Percentiles rank a stretch among this genome's conserved stretches.
Evolutionary conservation across 2,113 vertebrate genomes (phyloP).

Genomic region (Prolemur simus): DNA sequence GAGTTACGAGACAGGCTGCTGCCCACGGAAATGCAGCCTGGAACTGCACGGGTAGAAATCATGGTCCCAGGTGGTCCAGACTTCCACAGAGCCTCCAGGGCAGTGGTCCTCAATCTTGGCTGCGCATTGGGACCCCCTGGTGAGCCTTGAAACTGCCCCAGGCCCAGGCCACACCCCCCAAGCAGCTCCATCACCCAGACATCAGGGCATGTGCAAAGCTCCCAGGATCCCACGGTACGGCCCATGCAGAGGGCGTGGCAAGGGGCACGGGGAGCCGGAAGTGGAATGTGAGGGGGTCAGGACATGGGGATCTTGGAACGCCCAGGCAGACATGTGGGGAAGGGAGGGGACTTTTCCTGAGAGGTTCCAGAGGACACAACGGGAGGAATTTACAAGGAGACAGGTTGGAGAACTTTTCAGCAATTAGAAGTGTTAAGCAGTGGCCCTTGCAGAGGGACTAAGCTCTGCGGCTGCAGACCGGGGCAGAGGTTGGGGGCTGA

Average conservation of each 20-base stretch:
- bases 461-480: neutral
- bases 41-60: neutral
- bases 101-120: neutral
- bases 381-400: neutral
- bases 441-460: neutral
- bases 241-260: neutral
- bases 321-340: neutral
- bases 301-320: neutral
- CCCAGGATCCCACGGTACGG: neutral
- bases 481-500: neutral
- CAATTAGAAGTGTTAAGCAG: neutral
- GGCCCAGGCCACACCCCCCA: neutral
- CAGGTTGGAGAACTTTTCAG: no score
- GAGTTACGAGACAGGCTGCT: neutral
- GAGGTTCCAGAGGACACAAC: neutral
- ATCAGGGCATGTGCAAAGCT: rapidly evolving
- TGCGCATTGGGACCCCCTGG: neutral
- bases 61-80: neutral
- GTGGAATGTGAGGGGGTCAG: neutral
- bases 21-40: neutral
- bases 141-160: neutral
- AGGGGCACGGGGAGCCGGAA: neutral
- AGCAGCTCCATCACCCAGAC: neutral
- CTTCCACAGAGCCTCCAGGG: neutral
- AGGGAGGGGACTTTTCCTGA: neutral